phyloP scores from a whole-genome alignment of 2,888 invertebrate genomes.

The Hesperia comma region DNA sequence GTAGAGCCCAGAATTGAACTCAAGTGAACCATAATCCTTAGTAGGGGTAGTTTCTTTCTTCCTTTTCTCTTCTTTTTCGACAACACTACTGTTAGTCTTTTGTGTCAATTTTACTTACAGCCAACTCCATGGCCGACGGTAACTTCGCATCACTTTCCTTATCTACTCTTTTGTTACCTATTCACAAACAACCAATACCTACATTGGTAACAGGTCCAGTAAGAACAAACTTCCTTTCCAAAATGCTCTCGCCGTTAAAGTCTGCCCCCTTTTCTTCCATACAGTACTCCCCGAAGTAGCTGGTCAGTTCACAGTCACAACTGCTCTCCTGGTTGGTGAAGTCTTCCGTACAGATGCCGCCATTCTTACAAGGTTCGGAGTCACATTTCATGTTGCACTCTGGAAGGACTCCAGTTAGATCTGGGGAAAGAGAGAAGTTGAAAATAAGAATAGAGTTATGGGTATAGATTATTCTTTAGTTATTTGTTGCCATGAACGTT shows the following conservation, averaged over 20 bases:
- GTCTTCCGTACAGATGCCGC: slow-evolving; percentile 94
- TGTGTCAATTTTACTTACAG: no score
- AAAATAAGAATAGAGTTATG: background rate
- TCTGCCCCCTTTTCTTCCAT: slow-evolving; percentile 95
- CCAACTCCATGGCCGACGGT: no score
- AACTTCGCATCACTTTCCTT: no score
- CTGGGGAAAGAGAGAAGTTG: slow-evolving; percentile 57
- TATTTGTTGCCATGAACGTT: no score
- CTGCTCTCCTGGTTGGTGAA: slow-evolving; percentile 93
- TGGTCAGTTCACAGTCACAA: slow-evolving; percentile 95
- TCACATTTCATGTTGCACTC: slow-evolving; percentile 96
- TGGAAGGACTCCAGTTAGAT: slow-evolving; percentile 87
- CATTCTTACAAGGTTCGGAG: slow-evolving; percentile 93
- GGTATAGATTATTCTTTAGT: no score
- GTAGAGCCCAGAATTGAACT: no score
- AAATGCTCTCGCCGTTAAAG: slow-evolving; percentile 93
- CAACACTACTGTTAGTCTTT: no score
- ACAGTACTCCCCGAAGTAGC: slow-evolving; percentile 94
- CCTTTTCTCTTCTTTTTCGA: no score
- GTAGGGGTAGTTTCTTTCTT: no score
- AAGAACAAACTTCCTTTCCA: slow-evolving; percentile 90
- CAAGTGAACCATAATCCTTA: no score
- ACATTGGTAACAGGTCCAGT: slow-evolving; percentile 86
- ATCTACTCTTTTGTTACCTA: no score
- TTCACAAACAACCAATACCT: slow-evolving; percentile 22